A percentile compares a stretch with the other conserved stretches of the same genome.
Evolutionary conservation across 1,140 invertebrate genomes (phyloP).

Genomic region (Drosophila ohnishii): DNA sequence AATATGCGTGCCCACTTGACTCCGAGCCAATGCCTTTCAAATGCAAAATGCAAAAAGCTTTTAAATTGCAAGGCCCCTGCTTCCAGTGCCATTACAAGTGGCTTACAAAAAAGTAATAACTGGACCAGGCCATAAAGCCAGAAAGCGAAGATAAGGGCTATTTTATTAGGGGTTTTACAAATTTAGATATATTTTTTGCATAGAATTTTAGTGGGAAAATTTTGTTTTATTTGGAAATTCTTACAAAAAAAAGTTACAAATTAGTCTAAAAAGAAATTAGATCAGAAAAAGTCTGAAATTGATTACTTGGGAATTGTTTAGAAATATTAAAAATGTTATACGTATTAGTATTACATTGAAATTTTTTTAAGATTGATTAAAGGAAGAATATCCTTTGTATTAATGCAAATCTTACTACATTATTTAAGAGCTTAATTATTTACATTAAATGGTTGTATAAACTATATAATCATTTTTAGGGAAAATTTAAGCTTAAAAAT

Average conservation of each 20-base stretch:
- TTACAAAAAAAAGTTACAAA: too few relatives aligned
- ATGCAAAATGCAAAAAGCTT: slow-evolving; percentile 33
- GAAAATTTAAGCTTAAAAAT: too few relatives aligned
- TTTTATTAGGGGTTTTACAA: background rate
- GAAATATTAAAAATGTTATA: too few relatives aligned
- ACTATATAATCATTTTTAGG: too few relatives aligned
- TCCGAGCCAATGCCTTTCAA: slow-evolving; percentile 32
- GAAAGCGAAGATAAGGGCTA: background rate
- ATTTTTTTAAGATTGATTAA: too few relatives aligned
- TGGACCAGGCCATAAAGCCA: background rate
- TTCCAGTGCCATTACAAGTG: slow-evolving; percentile 5
- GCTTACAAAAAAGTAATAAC: slow-evolving; percentile 6
- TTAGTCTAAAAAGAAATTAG: background rate
- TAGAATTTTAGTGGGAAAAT: background rate
- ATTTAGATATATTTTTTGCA: too few relatives aligned
- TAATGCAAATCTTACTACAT: too few relatives aligned
- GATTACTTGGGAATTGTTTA: background rate
- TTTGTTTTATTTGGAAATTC: background rate
- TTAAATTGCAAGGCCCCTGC: slow-evolving; percentile 12
- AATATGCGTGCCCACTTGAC: slow-evolving; percentile 70
- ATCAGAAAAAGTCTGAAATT: background rate
- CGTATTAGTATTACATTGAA: too few relatives aligned
- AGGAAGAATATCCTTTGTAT: too few relatives aligned
- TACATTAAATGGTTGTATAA: too few relatives aligned
- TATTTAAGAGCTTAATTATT: too few relatives aligned